Conservation (phyloP, 2,888 invertebrate species). For the Lepidonotus clava region DNA sequence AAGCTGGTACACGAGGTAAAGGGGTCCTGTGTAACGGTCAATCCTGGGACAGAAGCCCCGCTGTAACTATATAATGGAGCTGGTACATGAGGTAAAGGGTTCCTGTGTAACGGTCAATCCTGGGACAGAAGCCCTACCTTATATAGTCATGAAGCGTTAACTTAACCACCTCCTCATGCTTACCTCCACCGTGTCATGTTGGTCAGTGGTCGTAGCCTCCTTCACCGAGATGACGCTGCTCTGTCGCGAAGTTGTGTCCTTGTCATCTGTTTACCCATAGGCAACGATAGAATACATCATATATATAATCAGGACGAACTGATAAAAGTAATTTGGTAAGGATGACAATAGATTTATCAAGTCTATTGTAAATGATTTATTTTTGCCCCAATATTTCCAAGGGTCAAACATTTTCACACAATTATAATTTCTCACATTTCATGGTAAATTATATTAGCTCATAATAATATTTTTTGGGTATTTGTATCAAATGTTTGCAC, state of each 20-base stretch:
- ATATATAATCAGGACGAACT: not conserved
- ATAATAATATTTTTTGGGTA: too few species aligned
- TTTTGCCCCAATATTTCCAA: not conserved
- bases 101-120: not conserved
- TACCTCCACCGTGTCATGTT: conserved; percentile 38
- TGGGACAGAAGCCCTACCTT: not conserved
- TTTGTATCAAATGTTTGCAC: too few species aligned
- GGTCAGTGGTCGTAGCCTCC: conserved; percentile 19
- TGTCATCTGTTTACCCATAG: not conserved
- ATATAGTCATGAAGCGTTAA: not conserved
- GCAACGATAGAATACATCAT: not conserved
- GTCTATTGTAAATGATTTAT: not conserved
- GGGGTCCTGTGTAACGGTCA: too few species aligned
- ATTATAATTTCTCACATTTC: not conserved
- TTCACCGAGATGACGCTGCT: conserved; percentile 39
- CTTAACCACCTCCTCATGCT: not conserved
- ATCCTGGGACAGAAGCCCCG: too few species aligned
- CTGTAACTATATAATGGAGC: not conserved
- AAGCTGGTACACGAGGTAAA: not conserved
- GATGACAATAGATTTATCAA: not conserved
- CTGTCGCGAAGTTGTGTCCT: not conserved
- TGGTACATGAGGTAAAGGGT: not conserved
- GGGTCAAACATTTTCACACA: not conserved
- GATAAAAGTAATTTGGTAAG: not conserved
- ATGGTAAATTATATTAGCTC: not conserved